A percentile compares a stretch with the other conserved stretches of the same genome.
Evolutionary conservation across 1,140 invertebrate genomes (phyloP).

Genomic region (Orius laevigatus): DNA sequence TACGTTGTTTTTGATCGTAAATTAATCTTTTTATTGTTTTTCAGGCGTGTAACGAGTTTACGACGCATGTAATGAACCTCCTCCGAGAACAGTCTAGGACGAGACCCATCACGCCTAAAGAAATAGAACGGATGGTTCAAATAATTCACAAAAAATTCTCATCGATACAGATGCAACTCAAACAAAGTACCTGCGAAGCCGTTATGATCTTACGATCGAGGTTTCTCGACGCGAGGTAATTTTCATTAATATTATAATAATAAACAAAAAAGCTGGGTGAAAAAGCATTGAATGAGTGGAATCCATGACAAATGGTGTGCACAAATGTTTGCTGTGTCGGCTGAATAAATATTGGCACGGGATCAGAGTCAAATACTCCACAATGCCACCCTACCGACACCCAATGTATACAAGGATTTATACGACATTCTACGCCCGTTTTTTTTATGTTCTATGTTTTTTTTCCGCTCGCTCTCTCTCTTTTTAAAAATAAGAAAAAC

Average conservation of each 20-base stretch:
- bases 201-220: conserved; percentile 94
- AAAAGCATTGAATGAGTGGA: background rate
- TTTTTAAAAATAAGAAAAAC: background rate
- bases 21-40: conserved; percentile 17
- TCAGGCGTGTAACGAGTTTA: conserved; percentile 98
- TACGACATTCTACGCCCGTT: too few relatives aligned
- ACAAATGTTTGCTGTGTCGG: conserved; percentile 2
- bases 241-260: background rate
- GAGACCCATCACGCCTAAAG: conserved; percentile 86
- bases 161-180: conserved; percentile 98
- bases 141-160: conserved; percentile 99
- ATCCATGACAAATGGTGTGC: conserved; percentile 1
- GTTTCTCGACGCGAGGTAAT: conserved; percentile 83
- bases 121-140: conserved; percentile 99
- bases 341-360: conserved; percentile 3
- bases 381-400: too few relatives aligned
- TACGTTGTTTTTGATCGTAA: background rate
- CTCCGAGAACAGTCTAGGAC: conserved; percentile 94
- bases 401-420: too few relatives aligned
- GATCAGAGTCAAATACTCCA: conserved; percentile 1
- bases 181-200: conserved; percentile 99
- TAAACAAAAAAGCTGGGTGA: background rate
- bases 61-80: conserved; percentile 97
- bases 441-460: background rate
- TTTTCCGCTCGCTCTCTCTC: background rate